Conservation (phyloP, 2,797 vertebrate genomes). For the Lithobates sylvaticus region DNA sequence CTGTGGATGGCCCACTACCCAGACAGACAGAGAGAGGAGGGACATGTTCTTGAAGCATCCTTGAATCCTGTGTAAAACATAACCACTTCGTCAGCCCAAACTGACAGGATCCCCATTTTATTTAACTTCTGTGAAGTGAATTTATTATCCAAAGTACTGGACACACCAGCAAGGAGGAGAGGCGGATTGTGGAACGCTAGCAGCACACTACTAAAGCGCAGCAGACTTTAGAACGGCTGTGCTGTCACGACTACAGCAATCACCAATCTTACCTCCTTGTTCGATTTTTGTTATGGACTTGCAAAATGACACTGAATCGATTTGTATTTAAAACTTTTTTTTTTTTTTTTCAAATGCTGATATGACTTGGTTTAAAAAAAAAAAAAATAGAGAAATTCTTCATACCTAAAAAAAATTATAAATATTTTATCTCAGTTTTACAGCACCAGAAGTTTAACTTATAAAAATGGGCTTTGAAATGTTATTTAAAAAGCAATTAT, state of each 20-base stretch:
- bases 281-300: slow-evolving; percentile 85
- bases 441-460: slow-evolving; percentile 78
- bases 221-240: slow-evolving; percentile 78
- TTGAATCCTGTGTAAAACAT: slow-evolving; percentile 87
- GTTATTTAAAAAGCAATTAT: slow-evolving; percentile 81
- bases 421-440: slow-evolving; percentile 77
- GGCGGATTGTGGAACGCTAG: slow-evolving; percentile 77
- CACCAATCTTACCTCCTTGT: slow-evolving; percentile 84
- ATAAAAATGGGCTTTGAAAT: slow-evolving; percentile 77
- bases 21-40: slow-evolving; percentile 74
- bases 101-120: slow-evolving; percentile 88
- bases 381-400: slow-evolving; percentile 76
- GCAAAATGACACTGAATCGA: slow-evolving; percentile 85
- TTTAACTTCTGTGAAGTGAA: slow-evolving; percentile 99
- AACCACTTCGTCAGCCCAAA: slow-evolving; percentile 95
- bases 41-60: slow-evolving; percentile 74
- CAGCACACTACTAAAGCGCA: slow-evolving; percentile 59
- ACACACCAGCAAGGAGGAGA: slow-evolving; percentile 87
- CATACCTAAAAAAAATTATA: slow-evolving; percentile 75
- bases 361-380: slow-evolving; percentile 76
- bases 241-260: slow-evolving; percentile 80
- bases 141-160: slow-evolving; percentile 96
- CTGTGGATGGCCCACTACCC: slow-evolving; percentile 74
- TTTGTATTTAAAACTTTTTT: slow-evolving; percentile 82
- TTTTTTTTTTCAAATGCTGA: slow-evolving; percentile 75